A percentile compares a stretch with the other conserved stretches of the same genome.
Conservation (phyloP, 1,140 invertebrate genomes). For the Heliconius congener region DNA sequence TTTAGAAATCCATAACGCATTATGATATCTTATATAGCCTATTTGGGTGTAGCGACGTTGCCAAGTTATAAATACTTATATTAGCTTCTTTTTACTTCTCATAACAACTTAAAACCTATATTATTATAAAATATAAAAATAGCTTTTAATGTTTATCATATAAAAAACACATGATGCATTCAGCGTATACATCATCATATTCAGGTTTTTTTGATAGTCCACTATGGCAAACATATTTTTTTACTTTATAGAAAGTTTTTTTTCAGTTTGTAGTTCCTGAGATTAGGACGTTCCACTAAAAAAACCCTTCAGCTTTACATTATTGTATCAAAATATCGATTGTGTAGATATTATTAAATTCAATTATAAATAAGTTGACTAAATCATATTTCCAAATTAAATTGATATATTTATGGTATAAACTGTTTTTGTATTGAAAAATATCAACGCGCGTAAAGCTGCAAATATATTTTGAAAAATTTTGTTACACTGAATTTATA, state of each 20-base stretch:
- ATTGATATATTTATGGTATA: background rate
- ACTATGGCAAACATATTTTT: too few relatives aligned
- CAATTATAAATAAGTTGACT: background rate
- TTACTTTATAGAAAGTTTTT: too few relatives aligned
- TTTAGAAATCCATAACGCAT: slow-evolving; percentile 62
- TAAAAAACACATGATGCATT: too few relatives aligned
- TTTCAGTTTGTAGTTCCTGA: too few relatives aligned
- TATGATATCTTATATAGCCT: slow-evolving; percentile 45
- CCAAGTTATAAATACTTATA: slow-evolving; percentile 23
- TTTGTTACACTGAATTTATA: background rate
- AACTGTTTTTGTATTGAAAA: background rate
- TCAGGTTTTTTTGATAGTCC: too few relatives aligned
- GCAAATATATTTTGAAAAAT: background rate
- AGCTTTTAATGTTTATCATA: too few relatives aligned
- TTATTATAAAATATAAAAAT: too few relatives aligned
- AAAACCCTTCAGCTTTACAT: too few relatives aligned
- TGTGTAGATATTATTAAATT: background rate
- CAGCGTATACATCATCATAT: too few relatives aligned
- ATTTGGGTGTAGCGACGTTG: slow-evolving; percentile 25
- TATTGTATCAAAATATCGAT: too few relatives aligned
- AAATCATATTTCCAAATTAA: background rate
- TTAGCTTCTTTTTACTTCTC: background rate
- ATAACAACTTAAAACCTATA: background rate
- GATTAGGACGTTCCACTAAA: too few relatives aligned
- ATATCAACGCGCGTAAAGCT: slow-evolving; percentile 15